Evolutionary conservation across 1,140 invertebrate species (phyloP).

Genomic region (Lethocerus indicus): DNA sequence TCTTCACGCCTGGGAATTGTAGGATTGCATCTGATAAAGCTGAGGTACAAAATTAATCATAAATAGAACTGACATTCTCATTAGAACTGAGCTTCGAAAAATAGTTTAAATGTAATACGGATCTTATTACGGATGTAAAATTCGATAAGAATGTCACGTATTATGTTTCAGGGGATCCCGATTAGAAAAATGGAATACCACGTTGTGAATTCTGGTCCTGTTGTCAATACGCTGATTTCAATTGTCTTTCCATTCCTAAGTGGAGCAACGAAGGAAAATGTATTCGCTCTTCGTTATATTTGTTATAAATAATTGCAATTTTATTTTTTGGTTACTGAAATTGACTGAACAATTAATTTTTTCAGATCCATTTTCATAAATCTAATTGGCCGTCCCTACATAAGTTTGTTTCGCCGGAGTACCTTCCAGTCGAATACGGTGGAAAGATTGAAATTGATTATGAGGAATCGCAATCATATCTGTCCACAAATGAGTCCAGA

Average conservation of each 20-base stretch:
- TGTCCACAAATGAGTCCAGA: neutral
- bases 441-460: slow-evolving; percentile 12
- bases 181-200: slow-evolving; percentile 17
- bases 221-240: slow-evolving; percentile 15
- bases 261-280: slow-evolving; percentile 17
- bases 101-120: neutral
- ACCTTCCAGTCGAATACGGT: slow-evolving; percentile 18
- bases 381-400: slow-evolving; percentile 15
- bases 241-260: slow-evolving; percentile 18
- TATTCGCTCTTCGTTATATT: slow-evolving; percentile 10
- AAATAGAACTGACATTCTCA: neutral
- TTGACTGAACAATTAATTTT: neutral
- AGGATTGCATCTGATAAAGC: slow-evolving; percentile 20
- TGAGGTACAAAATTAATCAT: slow-evolving; percentile 14
- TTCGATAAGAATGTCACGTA: neutral
- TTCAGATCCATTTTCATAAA: slow-evolving; percentile 19
- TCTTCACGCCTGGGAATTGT: slow-evolving; percentile 23
- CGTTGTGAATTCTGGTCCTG: slow-evolving; percentile 16
- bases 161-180: slow-evolving; percentile 15
- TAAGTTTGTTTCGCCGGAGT: slow-evolving; percentile 13
- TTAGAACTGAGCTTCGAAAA: neutral
- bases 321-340: neutral
- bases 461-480: slow-evolving; percentile 1
- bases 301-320: neutral
- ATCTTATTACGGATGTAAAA: neutral